Evolutionary conservation across 2,797 vertebrate species (phyloP), one percentile per base, ranked within the genome.

Genomic region (Carcharodon carcharias): DNA sequence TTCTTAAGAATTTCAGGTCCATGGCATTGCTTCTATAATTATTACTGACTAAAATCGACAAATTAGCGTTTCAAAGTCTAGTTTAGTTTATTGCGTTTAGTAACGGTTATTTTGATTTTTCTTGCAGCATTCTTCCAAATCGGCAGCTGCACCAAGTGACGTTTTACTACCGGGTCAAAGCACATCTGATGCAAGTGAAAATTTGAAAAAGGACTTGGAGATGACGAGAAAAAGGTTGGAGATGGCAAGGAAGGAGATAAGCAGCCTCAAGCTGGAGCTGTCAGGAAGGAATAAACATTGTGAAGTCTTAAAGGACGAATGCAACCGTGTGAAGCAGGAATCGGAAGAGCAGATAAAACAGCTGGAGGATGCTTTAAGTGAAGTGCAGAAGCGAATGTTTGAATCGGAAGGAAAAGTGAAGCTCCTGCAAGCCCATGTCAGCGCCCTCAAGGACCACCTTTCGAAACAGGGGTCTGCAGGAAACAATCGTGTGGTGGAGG

Each of bases 331-430:
- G 97, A 99, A 99, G 97, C 98, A 97, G 0, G 99, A 99, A 89
- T 98, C 98, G 0, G 99, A 99, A 2, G 98, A 98, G 80, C 99
- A 99, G 98, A 97, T 99, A 73, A 98, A 97, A 16, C 99, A 99
- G 21, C 97, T 99, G 35, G 99, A 99, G 96, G 99, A 99, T 0
- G 99, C 99, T 0, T 96, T 99, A 63, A 98, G 98, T 31, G 99
- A 99, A 0, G 99, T 99, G 26, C 99, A 99, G 98, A 99, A 99
- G 97, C 98, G 99, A 73, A 99, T 99, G 99, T 98, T 99, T 18
- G 99, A 99, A 82, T 99, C 99, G 0, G 99, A 99, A 97, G 98
- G 98, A 95, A 99, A 99, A 96, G 99, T 99, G 40, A 99, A 99
- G 96, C 99, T 99, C 97, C 98, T 99, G 97, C 99, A 99, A 97